A percentile compares a stretch with the other conserved stretches of the same genome.
Evolutionary conservation across 2,113 vertebrate genomes (phyloP).

Genomic region (Strigops habroptila): DNA sequence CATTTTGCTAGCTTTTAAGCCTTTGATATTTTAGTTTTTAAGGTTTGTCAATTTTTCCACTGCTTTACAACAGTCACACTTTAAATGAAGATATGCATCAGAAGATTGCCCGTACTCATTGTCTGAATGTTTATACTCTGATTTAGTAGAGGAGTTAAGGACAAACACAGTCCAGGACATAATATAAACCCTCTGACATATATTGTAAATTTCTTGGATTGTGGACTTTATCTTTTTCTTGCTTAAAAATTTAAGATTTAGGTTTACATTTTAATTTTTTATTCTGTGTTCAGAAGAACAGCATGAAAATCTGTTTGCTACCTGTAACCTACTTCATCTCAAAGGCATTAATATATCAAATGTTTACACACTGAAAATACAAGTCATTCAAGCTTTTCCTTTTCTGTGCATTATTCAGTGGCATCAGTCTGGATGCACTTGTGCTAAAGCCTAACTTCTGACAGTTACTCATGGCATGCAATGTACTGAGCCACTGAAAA

Average conservation of each 20-base stretch:
- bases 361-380: background rate
- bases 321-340: background rate
- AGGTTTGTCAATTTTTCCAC: background rate
- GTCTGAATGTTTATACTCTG: background rate
- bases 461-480: background rate
- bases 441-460: background rate
- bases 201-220: background rate
- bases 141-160: background rate
- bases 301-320: background rate
- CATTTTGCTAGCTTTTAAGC: background rate
- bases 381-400: background rate
- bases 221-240: background rate
- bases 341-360: background rate
- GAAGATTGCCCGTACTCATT: background rate
- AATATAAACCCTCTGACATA: background rate
- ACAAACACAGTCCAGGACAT: background rate
- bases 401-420: slow-evolving; percentile 1
- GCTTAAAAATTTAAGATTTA: background rate
- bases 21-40: background rate
- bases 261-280: background rate
- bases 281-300: background rate
- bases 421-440: background rate
- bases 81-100: background rate
- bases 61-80: background rate
- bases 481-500: background rate